A percentile compares a stretch with the other conserved stretches of the same genome.
Conservation (phyloP, 1,140 invertebrate genomes). For the Frieseomelitta varia region DNA sequence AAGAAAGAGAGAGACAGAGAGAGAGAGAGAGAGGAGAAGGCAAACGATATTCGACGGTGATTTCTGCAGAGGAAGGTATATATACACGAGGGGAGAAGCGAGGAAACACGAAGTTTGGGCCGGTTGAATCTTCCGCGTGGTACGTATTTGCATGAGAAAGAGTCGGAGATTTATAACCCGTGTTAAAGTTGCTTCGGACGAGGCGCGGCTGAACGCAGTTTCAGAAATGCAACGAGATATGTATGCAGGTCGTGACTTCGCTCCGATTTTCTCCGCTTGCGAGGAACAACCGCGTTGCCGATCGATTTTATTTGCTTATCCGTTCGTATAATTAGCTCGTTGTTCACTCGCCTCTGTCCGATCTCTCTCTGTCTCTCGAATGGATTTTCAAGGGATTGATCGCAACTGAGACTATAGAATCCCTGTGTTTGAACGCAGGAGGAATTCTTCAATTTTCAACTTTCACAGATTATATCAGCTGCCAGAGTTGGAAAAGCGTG, state of each 20-base stretch:
- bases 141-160: conserved; percentile 74
- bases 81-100: neutral
- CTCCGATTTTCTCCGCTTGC: neutral
- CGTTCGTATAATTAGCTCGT: conserved; percentile 12
- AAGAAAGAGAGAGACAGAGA: conserved; percentile 25
- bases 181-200: conserved; percentile 62
- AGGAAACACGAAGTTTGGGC: conserved; percentile 49
- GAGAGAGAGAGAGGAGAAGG: conserved; percentile 20
- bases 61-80: conserved; percentile 1
- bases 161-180: conserved; percentile 71
- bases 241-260: conserved; percentile 16
- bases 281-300: neutral
- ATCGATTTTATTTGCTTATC: conserved; percentile 36
- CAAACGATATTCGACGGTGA: conserved; percentile 36
- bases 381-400: no score
- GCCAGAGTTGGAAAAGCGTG: no score
- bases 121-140: conserved; percentile 54
- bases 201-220: conserved; percentile 44
- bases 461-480: no score
- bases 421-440: no score
- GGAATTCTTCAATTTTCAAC: no score
- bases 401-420: no score
- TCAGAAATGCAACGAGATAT: conserved; percentile 23
- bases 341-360: neutral
- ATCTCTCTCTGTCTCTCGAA: neutral